A percentile compares a stretch with the other conserved stretches of the same genome.
Conservation (phyloP, 1,140 invertebrate genomes). For the Protaetia brevitarsis region DNA sequence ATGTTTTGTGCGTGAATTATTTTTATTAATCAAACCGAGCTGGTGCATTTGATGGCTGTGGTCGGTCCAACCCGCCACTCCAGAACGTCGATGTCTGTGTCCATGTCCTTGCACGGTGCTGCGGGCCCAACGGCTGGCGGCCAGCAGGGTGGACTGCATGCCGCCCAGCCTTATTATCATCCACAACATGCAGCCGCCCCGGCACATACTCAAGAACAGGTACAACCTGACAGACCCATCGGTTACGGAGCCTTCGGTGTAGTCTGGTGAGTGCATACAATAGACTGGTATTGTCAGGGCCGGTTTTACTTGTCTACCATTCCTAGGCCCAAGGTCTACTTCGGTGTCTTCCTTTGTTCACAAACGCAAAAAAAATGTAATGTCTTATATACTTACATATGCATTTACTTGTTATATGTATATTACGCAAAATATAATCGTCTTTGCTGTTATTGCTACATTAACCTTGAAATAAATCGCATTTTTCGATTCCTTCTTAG, state of each 20-base stretch:
- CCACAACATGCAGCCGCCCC: constrained; percentile 59
- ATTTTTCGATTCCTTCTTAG: neutral
- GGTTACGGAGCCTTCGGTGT: constrained; percentile 99
- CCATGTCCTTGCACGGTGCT: constrained; percentile 64
- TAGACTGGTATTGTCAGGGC: neutral
- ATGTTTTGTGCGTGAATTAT: neutral
- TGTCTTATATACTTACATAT: neutral
- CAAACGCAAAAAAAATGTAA: neutral
- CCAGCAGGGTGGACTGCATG: constrained; percentile 64
- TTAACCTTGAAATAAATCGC: constrained; percentile 2
- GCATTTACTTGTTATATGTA: neutral
- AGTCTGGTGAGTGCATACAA: constrained; percentile 86
- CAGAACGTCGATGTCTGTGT: constrained; percentile 49
- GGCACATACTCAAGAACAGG: constrained; percentile 69
- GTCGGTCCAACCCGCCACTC: constrained; percentile 77
- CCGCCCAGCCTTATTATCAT: constrained; percentile 57
- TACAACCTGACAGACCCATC: constrained; percentile 95
- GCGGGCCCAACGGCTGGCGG: constrained; percentile 62
- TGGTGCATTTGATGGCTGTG: constrained; percentile 66
- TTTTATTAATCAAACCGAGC: constrained; percentile 23
- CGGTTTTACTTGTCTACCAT: neutral
- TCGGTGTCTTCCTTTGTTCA: constrained; percentile 4
- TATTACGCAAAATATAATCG: neutral
- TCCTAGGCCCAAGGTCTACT: neutral
- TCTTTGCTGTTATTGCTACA: neutral